Evolutionary conservation across 2,888 invertebrate genomes (phyloP).

Genomic region (Spodoptera exigua): DNA sequence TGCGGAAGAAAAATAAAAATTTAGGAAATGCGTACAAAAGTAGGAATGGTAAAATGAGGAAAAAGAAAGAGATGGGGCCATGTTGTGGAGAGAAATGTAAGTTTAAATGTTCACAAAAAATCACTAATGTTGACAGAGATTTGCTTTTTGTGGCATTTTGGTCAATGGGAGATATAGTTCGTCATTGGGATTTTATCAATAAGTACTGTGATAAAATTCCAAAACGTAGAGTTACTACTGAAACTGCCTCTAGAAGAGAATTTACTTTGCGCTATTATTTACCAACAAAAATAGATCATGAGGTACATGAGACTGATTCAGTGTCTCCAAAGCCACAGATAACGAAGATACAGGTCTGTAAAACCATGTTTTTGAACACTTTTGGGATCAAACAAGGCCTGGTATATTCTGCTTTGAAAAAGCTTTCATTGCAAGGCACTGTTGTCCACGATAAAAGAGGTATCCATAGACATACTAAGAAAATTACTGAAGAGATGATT

Average conservation of each 20-base stretch:
- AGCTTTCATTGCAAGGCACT: slow-evolving; percentile 21
- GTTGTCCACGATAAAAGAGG: slow-evolving; percentile 17
- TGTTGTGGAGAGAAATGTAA: slow-evolving; percentile 22
- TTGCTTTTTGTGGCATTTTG: slow-evolving; percentile 24
- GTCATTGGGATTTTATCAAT: slow-evolving; percentile 31
- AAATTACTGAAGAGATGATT: slow-evolving; percentile 32
- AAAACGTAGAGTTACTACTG: slow-evolving; percentile 29
- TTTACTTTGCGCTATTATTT: slow-evolving; percentile 26
- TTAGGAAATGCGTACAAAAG: slow-evolving; percentile 20
- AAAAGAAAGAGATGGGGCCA: slow-evolving; percentile 19
- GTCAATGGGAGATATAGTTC: slow-evolving; percentile 23
- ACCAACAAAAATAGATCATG: no score
- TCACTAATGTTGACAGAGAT: slow-evolving; percentile 7
- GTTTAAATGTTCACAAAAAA: slow-evolving; percentile 19
- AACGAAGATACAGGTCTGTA: slow-evolving; percentile 8
- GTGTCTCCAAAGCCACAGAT: slow-evolving; percentile 16
- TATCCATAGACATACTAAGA: no score
- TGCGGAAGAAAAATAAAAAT: slow-evolving; percentile 26
- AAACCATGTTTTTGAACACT: slow-evolving; percentile 33
- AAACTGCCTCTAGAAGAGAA: slow-evolving; percentile 20
- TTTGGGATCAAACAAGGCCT: slow-evolving; percentile 22
- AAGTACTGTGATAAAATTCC: slow-evolving; percentile 31
- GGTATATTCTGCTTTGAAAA: slow-evolving; percentile 26
- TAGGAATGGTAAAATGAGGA: slow-evolving; percentile 21
- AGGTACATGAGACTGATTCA: slow-evolving; percentile 12